Base-by-base conservation (phyloP, 37 sponge, comb jelly and placozoan species). In the Ianthella basta region DNA sequence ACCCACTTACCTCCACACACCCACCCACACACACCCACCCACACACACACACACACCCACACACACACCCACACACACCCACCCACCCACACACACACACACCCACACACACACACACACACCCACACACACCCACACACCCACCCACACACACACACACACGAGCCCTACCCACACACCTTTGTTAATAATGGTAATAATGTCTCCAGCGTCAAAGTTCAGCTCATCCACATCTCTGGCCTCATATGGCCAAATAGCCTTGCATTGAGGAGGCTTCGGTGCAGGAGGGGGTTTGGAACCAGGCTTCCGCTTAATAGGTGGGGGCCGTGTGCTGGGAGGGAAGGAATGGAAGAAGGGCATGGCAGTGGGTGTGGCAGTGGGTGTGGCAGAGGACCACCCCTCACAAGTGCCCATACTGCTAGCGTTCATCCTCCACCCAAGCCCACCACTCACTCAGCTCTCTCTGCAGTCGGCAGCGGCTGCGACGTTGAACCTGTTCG, bases 201-300 rank as follows among this genome's bases (percentile, higher is more conserved):
- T 64, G 41, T 94, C 94, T 40, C 87, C 88, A 61, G 92, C 91
- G 44, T 57, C 79, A 81, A 98, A 86, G 4, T 88, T 63, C 18
- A 98, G 90, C 83, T 98, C 98, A 78, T 98, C 98, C 30, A 94
- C 86, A 53, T 98, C 98, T 29, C 87, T 83, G 19, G 98, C 95
- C 69, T 95, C 93, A 44, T 98, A 98, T 34, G 94, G 93, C 67
- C 90, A 98, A 33, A 98, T 34, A 19, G 96, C 98, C 73, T 83
- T 89, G 80, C 92, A 92, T 65, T 75, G 59, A 0, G 94, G 91
- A 0, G 92, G 89, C 41, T 81, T 85, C 4, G 92, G 90, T 2
- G 91, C 86, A 0, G 94, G 91, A n/a, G 93, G 89, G 15, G 91
- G 91, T 39, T 73, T 78, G 21, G 83, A 81, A 2, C 87, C 88